These are phyloP conservation scores for Carcharodon carcharias DNA, from an alignment of 2,797 vertebrate genomes.

Conservation along the genomic window DNA sequence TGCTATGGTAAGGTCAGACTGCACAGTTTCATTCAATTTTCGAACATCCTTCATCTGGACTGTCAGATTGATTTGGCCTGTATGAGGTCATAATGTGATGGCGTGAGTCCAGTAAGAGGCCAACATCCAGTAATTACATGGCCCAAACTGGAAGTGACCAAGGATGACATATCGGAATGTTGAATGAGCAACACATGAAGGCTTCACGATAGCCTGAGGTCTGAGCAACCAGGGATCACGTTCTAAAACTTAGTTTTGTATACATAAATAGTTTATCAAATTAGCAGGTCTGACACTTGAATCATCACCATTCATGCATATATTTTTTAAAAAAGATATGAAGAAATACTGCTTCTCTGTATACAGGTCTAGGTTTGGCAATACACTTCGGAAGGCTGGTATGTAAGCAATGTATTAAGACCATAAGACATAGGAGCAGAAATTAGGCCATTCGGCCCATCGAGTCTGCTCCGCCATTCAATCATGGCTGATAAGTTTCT, in stretches of 20 bases:
- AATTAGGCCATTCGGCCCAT: no score
- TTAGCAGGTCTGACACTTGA: background rate
- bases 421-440: no score
- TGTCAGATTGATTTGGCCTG: background rate
- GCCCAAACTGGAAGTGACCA: background rate
- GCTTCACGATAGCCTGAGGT: background rate
- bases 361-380: background rate
- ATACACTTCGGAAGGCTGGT: background rate
- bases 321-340: background rate
- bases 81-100: background rate
- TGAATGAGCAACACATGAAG: background rate
- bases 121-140: background rate
- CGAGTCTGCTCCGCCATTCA: no score
- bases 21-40: background rate
- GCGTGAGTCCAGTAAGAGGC: background rate
- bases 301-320: background rate
- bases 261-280: background rate
- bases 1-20: background rate
- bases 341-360: background rate
- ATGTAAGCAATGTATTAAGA: background rate
- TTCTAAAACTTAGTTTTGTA: background rate
- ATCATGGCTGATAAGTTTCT: no score
- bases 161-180: background rate
- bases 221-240: background rate
- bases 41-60: background rate